These are phyloP conservation scores for Sturmia bella DNA, from an alignment of 2,888 invertebrate genomes.

Conservation along the genomic window DNA sequence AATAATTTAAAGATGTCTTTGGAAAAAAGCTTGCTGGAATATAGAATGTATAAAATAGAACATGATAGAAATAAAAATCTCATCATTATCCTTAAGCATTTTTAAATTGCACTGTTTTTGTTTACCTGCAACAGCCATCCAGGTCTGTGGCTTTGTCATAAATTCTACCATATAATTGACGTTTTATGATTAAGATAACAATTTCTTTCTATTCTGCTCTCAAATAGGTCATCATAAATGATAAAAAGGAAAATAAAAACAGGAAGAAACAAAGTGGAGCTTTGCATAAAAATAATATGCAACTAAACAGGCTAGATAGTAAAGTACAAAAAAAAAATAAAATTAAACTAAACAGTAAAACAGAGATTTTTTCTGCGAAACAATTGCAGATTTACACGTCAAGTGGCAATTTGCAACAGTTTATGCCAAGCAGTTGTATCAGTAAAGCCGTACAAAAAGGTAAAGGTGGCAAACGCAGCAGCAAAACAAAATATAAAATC, in stretches of 20 bases:
- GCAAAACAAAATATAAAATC: neutral
- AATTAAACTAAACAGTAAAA: slow-evolving; percentile 30
- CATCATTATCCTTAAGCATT: slow-evolving; percentile 13
- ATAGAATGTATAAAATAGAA: neutral
- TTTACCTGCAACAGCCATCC: neutral
- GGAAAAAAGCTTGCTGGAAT: no score
- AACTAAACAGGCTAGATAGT: slow-evolving; percentile 13
- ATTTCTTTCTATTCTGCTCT: slow-evolving; percentile 11
- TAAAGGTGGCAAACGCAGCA: slow-evolving; percentile 10
- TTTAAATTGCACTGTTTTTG: slow-evolving; percentile 18
- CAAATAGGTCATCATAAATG: slow-evolving; percentile 31
- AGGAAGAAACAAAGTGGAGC: neutral
- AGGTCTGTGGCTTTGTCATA: slow-evolving; percentile 14
- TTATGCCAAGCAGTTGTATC: slow-evolving; percentile 17
- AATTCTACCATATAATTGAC: slow-evolving; percentile 49
- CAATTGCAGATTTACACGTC: slow-evolving; percentile 62
- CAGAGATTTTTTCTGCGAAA: slow-evolving; percentile 53
- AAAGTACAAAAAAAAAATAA: neutral
- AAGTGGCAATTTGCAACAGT: slow-evolving; percentile 64
- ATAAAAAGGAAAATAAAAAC: neutral
- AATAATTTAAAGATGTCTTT: no score
- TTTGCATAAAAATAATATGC: slow-evolving; percentile 7
- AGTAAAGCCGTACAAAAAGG: slow-evolving; percentile 1
- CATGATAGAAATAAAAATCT: neutral
- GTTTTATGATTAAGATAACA: slow-evolving; percentile 45